These are phyloP conservation scores for Pantelozetes paolii DNA, from an alignment of 2,888 invertebrate genomes.

Conservation along the genomic window DNA sequence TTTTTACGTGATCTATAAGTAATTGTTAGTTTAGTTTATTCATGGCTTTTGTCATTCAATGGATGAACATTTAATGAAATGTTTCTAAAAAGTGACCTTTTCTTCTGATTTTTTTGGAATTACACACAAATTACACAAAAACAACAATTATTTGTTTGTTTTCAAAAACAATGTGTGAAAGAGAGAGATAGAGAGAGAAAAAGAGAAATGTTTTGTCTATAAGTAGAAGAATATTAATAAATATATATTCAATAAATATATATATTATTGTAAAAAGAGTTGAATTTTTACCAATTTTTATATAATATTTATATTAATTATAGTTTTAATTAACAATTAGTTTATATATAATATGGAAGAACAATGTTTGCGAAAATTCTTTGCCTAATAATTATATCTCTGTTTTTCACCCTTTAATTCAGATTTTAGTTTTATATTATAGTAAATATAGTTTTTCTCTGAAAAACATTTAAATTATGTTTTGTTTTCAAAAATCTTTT, in stretches of 20 bases:
- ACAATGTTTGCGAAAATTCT: conserved; percentile 32
- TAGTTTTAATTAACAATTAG: conserved; percentile 33
- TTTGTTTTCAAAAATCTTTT: no score
- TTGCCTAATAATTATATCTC: background rate
- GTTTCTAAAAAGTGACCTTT: conserved; percentile 14
- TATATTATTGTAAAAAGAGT: conserved; percentile 30
- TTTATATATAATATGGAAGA: conserved; percentile 32
- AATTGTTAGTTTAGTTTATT: background rate
- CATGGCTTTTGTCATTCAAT: background rate
- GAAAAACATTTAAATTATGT: no score
- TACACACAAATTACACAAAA: conserved; percentile 9
- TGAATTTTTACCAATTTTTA: conserved; percentile 6
- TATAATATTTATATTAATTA: conserved; percentile 28
- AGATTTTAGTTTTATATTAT: no score
- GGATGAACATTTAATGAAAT: background rate
- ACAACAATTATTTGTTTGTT: conserved; percentile 4
- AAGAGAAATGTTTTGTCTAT: background rate
- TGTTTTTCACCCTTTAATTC: background rate
- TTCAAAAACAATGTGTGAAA: conserved; percentile 2
- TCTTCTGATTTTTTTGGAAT: conserved; percentile 8
- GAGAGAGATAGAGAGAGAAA: background rate
- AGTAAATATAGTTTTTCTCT: background rate
- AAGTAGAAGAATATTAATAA: conserved; percentile 27
- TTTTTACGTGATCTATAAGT: background rate
- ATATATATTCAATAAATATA: conserved; percentile 25